A percentile compares a stretch with the other conserved stretches of the same genome.
Evolutionary conservation across 1,140 invertebrate species (phyloP).

Genomic region (Carposina sasakii): DNA sequence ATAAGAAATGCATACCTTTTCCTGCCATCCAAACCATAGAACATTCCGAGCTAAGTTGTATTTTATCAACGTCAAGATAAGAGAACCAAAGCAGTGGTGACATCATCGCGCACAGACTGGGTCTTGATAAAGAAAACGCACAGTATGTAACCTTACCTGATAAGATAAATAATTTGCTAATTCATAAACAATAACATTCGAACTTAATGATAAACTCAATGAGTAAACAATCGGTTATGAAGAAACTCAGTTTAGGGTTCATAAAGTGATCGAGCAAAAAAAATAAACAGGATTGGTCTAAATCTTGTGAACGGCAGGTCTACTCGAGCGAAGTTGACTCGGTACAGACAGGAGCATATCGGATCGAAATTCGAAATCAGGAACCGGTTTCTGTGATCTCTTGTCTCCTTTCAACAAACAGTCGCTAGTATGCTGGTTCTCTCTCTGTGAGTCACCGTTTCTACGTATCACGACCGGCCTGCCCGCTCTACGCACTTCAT

Average conservation of each 20-base stretch:
- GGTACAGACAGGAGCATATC: constrained; percentile 67
- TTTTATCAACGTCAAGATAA: constrained; percentile 64
- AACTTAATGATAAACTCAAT: constrained; percentile 15
- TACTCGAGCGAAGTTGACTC: constrained; percentile 54
- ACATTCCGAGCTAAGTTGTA: constrained; percentile 47
- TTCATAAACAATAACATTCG: constrained; percentile 26
- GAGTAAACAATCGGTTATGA: no score
- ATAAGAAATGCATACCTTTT: not conserved
- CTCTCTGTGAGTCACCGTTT: constrained; percentile 63
- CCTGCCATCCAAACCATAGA: constrained; percentile 18
- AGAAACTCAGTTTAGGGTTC: not conserved
- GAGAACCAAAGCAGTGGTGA: constrained; percentile 54
- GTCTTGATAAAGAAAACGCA: constrained; percentile 58
- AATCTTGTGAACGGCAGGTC: constrained; percentile 38
- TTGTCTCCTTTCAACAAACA: constrained; percentile 37
- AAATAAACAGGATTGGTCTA: constrained; percentile 37
- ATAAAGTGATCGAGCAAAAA: constrained; percentile 22
- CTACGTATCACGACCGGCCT: constrained; percentile 54
- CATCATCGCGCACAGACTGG: constrained; percentile 52
- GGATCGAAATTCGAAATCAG: constrained; percentile 69
- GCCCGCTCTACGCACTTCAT: constrained; percentile 67
- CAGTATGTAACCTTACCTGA: constrained; percentile 53
- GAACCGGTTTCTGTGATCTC: constrained; percentile 58
- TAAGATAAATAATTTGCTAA: constrained; percentile 50
- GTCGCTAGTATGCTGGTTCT: constrained; percentile 34